Conservation (phyloP, 2,888 invertebrate genomes). For the Hyalella azteca region DNA sequence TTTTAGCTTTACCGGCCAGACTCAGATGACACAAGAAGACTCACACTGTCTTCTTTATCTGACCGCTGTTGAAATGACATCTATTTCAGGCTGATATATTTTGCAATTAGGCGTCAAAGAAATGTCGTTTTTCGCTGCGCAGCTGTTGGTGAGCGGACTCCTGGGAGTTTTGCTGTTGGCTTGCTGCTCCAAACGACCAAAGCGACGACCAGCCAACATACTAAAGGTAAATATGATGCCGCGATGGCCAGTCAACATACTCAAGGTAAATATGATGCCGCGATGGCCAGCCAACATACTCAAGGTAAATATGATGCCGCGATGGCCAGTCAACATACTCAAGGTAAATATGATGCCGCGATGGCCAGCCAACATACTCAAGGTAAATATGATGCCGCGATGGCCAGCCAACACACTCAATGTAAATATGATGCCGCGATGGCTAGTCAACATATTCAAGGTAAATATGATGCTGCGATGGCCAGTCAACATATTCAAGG, state of each 20-base stretch:
- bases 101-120: too few species aligned
- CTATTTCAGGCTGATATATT: too few species aligned
- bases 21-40: too few species aligned
- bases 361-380: background rate
- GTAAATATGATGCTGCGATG: too few species aligned
- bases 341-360: background rate
- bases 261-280: background rate
- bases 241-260: background rate
- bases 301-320: background rate
- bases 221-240: background rate
- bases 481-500: too few species aligned
- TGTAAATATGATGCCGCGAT: too few species aligned
- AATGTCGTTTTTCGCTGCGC: background rate
- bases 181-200: background rate
- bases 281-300: background rate
- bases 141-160: constrained; percentile 20
- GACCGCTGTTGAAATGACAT: too few species aligned
- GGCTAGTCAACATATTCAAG: too few species aligned
- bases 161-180: constrained; percentile 4
- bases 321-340: background rate
- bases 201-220: background rate
- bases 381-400: too few species aligned
- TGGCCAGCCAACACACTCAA: too few species aligned
- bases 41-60: too few species aligned
- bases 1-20: too few species aligned